Evolutionary conservation across 2,888 invertebrate genomes (phyloP).

Genomic region (Poecilus cupreus): DNA sequence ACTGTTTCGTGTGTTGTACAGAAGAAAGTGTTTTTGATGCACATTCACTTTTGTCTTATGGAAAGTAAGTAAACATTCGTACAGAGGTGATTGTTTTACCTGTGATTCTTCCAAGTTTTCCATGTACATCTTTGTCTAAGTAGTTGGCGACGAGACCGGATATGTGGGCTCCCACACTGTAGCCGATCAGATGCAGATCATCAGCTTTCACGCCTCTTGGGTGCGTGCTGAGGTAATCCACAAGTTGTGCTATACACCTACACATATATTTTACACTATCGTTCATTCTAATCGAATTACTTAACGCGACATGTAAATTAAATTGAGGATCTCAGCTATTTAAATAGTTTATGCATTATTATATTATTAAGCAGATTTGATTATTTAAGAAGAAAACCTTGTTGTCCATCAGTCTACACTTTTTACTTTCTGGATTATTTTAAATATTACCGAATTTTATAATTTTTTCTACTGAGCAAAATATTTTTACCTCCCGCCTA

Average conservation of each 20-base stretch:
- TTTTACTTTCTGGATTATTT: too few species aligned
- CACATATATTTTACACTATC: slow-evolving; percentile 63
- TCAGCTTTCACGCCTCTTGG: slow-evolving; percentile 85
- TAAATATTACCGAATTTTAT: too few species aligned
- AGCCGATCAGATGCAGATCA: slow-evolving; percentile 87
- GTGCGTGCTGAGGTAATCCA: slow-evolving; percentile 85
- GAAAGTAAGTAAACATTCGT: not conserved
- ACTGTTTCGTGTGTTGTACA: slow-evolving; percentile 30
- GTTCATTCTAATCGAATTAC: not conserved
- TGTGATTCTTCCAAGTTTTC: slow-evolving; percentile 89
- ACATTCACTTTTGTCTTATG: slow-evolving; percentile 7
- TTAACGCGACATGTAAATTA: not conserved
- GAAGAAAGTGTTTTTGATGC: slow-evolving; percentile 24
- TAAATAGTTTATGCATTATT: too few species aligned
- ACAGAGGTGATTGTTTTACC: slow-evolving; percentile 71
- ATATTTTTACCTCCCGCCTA: too few species aligned
- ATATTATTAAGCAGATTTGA: too few species aligned
- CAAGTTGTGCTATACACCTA: slow-evolving; percentile 87
- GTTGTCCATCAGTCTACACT: too few species aligned
- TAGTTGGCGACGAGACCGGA: slow-evolving; percentile 89
- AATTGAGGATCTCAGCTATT: too few species aligned
- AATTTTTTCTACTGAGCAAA: too few species aligned
- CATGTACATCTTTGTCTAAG: slow-evolving; percentile 81
- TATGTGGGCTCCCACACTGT: slow-evolving; percentile 91
- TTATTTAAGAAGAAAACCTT: too few species aligned